These are phyloP conservation scores for Cantharis rufa DNA, from an alignment of 2,888 invertebrate species.

Conservation along the genomic window DNA sequence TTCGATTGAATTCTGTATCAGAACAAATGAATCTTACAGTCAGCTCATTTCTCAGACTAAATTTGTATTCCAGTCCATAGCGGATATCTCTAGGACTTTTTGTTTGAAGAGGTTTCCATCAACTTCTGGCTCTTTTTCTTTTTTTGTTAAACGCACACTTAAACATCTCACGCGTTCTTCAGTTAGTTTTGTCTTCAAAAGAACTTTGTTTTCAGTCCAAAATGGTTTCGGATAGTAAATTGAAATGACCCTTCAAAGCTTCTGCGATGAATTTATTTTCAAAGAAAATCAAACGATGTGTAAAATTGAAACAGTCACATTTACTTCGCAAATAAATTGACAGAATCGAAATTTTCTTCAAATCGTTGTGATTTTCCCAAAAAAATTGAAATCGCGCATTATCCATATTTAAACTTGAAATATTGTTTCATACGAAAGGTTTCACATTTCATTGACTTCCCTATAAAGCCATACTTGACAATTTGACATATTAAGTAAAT, in stretches of 20 bases:
- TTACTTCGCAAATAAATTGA: conserved; percentile 8
- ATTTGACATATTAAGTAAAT: not conserved
- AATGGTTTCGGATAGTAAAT: conserved; percentile 29
- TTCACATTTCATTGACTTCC: not conserved
- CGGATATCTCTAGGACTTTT: conserved; percentile 48
- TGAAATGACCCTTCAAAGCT: conserved; percentile 27
- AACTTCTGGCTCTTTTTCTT: conserved; percentile 39
- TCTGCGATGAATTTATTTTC: conserved; percentile 24
- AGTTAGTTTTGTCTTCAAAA: conserved; percentile 44
- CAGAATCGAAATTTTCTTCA: conserved; percentile 6
- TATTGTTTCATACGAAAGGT: not conserved
- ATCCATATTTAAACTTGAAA: not conserved
- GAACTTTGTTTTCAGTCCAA: conserved; percentile 38
- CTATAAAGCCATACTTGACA: not conserved
- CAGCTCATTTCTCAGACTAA: conserved; percentile 38
- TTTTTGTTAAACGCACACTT: conserved; percentile 44
- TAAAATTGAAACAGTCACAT: conserved; percentile 23
- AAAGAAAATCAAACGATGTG: conserved; percentile 25
- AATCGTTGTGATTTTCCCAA: not conserved
- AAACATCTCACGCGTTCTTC: conserved; percentile 49
- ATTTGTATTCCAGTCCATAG: conserved; percentile 47
- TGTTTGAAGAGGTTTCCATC: conserved; percentile 47
- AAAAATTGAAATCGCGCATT: not conserved
- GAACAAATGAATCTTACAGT: conserved; percentile 33
- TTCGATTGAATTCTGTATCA: conserved; percentile 38